Percentiles rank a stretch among this genome's conserved stretches.
These are phyloP conservation scores for Lerista edwardsae DNA, from an alignment of 2,797 vertebrate genomes.

Conservation along the genomic window DNA sequence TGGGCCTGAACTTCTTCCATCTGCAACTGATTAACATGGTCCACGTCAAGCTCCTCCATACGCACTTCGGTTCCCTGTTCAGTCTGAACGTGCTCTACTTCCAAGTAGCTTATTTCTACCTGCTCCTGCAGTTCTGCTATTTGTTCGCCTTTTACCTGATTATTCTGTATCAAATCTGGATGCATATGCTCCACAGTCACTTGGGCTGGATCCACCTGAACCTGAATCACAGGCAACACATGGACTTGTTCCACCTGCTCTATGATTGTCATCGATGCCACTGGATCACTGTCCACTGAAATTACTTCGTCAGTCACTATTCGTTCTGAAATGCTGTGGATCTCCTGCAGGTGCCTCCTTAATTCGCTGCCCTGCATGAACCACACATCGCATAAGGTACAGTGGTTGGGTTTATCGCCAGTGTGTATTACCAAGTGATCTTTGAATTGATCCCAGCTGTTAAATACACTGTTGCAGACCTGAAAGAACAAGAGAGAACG, in stretches of 20 bases:
- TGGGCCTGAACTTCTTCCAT: constrained; percentile 82
- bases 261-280: constrained; percentile 84
- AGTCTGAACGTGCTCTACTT: constrained; percentile 85
- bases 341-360: constrained; percentile 85
- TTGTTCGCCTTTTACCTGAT: constrained; percentile 77
- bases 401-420: constrained; percentile 96
- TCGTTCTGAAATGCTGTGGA: constrained; percentile 84
- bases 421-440: constrained; percentile 96
- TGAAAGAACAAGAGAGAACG: constrained; percentile 71
- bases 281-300: constrained; percentile 80
- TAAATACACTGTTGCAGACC: constrained; percentile 98
- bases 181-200: constrained; percentile 88
- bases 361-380: constrained; percentile 94
- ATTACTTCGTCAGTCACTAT: constrained; percentile 81
- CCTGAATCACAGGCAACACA: constrained; percentile 85
- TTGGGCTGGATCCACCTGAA: constrained; percentile 84
- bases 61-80: constrained; percentile 83
- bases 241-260: constrained; percentile 89
- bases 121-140: constrained; percentile 81
- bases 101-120: constrained; percentile 87
- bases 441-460: constrained; percentile 99
- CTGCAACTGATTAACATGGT: constrained; percentile 83
- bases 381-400: constrained; percentile 96
- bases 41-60: constrained; percentile 83
- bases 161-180: constrained; percentile 86